Percentiles rank a stretch among this genome's conserved stretches.
These are phyloP conservation scores for Drosophila prosaltans DNA, from an alignment of 1,140 invertebrate genomes.

Conservation along the genomic window DNA sequence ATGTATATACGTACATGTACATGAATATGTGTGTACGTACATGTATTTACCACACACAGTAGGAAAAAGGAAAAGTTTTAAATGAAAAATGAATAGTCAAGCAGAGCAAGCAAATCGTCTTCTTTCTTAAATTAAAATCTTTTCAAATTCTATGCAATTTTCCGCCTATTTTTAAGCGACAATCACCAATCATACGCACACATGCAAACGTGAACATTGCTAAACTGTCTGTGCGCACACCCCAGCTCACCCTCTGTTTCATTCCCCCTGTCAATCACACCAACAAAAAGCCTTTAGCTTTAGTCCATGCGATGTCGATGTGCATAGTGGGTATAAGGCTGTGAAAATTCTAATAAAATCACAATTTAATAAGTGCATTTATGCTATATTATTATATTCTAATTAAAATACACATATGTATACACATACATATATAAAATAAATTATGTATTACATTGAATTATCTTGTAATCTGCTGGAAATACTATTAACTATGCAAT, in stretches of 20 bases:
- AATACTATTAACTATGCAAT: too few species aligned
- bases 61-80: conserved; percentile 14
- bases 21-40: not conserved
- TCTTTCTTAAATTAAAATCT: conserved; percentile 29
- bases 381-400: too few species aligned
- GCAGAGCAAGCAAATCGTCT: conserved; percentile 1
- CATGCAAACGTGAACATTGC: not conserved
- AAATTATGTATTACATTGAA: too few species aligned
- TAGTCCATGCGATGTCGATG: not conserved
- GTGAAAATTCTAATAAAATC: not conserved
- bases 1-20: not conserved
- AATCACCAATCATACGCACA: conserved; percentile 19
- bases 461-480: too few species aligned
- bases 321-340: not conserved
- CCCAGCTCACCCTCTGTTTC: too few species aligned
- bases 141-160: conserved; percentile 54
- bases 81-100: conserved; percentile 32
- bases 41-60: not conserved
- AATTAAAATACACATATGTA: too few species aligned
- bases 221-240: too few species aligned
- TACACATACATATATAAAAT: too few species aligned
- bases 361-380: too few species aligned
- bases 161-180: conserved; percentile 60
- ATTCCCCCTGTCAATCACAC: too few species aligned
- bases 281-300: not conserved